phyloP scores from a whole-genome alignment of 2,113 vertebrate genomes.

The Clupea harengus region DNA sequence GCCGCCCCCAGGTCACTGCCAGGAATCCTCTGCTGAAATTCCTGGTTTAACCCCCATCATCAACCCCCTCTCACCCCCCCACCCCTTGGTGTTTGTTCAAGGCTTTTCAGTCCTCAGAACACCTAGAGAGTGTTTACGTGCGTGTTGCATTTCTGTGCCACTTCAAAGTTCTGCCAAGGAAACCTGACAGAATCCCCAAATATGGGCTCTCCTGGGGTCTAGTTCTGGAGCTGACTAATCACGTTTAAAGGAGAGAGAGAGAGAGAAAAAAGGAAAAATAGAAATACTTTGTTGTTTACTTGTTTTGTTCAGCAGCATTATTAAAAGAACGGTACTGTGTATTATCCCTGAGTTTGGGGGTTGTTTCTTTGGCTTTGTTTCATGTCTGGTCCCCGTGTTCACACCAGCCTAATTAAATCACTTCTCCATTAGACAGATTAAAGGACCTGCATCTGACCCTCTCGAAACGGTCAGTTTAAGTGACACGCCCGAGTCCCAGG shows the following conservation, averaged over 20 bases:
- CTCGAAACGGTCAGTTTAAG: constrained; percentile 28
- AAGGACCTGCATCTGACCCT: constrained; percentile 9
- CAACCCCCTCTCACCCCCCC: background rate
- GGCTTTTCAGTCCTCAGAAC: background rate
- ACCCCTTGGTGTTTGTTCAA: background rate
- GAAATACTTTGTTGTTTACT: background rate
- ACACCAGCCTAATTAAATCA: constrained; percentile 33
- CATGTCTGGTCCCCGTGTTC: background rate
- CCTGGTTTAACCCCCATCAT: background rate
- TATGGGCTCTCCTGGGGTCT: background rate
- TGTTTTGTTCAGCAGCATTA: background rate
- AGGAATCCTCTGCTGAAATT: background rate
- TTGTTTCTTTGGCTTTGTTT: background rate
- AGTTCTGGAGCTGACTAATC: background rate
- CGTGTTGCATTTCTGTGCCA: background rate
- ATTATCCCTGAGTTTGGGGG: background rate
- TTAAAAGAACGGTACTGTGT: background rate
- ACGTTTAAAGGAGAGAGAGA: too few species aligned
- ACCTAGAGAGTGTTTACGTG: background rate
- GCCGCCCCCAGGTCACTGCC: background rate
- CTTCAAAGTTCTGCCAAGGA: background rate
- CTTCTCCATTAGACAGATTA: constrained; percentile 37
- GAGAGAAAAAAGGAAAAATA: background rate
- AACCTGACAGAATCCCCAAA: background rate
- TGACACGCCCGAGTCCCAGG: constrained; percentile 34